Base-by-base conservation (phyloP, 2,888 invertebrate species). In the Apamea epomidion region DNA sequence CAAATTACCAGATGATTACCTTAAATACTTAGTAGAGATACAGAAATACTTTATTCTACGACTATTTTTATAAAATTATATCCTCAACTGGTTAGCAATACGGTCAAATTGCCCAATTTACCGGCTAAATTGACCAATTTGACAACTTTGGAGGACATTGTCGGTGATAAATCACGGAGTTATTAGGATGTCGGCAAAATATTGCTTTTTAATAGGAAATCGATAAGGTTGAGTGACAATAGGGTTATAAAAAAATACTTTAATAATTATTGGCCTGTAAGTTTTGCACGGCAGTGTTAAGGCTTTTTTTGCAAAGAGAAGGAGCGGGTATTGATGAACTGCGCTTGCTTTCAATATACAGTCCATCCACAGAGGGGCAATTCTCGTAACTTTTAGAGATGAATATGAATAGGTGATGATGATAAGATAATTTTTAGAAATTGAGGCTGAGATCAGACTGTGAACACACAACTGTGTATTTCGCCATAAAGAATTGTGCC, bases 71-170 rank as follows among this genome's bases (percentile, higher is more conserved):
- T 74, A 76, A 80, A 84, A 94, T 94, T 93, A 94, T 92, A 93
- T 90, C 91, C 88, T 90, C 86, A 85, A 92, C 91, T 92, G 87
- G 92, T 92, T 93, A 78, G 75, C 84, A 82, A 74, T 91, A 88
- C 88, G 82, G 90, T 87, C 81, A 93, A 94, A 94, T 93, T 93
- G 92, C 90, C 87, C 89, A 87, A 82, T 92, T 90, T 90, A 83
- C 89, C 84, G 83, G 87, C 82, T 81, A 93, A 94, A 94, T 93
- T 93, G 92, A 88, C 85, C 96, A 96, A 95, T 96, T 95, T 94
- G 81, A 90, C 91, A 87, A 87, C 84, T 90, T 88, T 89, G 89
- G 92, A 93, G 93, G 94, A 94, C 93, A 93, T 89, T 92, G 93
- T 92, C 88, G 89, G 92, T 88, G 90, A 93, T 95, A 94, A 95